Evolutionary conservation across 1,140 invertebrate species (phyloP).

Genomic region (Battus philenor): DNA sequence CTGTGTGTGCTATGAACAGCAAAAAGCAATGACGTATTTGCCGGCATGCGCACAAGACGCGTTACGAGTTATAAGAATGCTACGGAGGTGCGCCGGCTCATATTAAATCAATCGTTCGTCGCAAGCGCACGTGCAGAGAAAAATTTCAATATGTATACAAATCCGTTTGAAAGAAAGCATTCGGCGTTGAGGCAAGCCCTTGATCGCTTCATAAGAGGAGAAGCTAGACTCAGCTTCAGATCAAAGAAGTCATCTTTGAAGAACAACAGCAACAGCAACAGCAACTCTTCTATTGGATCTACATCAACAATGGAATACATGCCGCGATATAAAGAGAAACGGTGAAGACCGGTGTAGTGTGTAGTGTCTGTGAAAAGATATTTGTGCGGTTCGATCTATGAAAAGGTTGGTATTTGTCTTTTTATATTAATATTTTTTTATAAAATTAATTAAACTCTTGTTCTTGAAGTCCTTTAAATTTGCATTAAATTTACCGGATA

Average conservation of each 20-base stretch:
- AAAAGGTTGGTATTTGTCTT: slow-evolving; percentile 48
- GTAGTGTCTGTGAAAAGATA: slow-evolving; percentile 45
- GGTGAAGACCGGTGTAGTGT: slow-evolving; percentile 43
- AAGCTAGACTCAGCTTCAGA: slow-evolving; percentile 51
- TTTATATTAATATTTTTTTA: no score
- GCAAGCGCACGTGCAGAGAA: slow-evolving; percentile 30
- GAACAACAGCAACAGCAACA: slow-evolving; percentile 40
- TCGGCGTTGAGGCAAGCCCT: slow-evolving; percentile 59
- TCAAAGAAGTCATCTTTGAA: slow-evolving; percentile 44
- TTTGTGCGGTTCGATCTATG: slow-evolving; percentile 24
- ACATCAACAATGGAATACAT: slow-evolving; percentile 33
- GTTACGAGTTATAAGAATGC: slow-evolving; percentile 33
- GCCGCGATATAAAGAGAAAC: slow-evolving; percentile 41
- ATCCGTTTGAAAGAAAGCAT: slow-evolving; percentile 67
- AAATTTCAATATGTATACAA: slow-evolving; percentile 57
- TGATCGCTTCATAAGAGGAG: slow-evolving; percentile 51
- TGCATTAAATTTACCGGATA: no score
- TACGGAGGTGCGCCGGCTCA: slow-evolving; percentile 29
- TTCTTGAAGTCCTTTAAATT: no score
- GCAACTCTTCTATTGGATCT: slow-evolving; percentile 37
- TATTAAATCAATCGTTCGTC: slow-evolving; percentile 25
- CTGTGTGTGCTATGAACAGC: slow-evolving; percentile 16
- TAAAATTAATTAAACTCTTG: no score
- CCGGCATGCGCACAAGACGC: slow-evolving; percentile 30
- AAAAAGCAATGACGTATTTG: slow-evolving; percentile 29